phyloP scores from a whole-genome alignment of 2,888 invertebrate species.

The Lithophane ornitopus region DNA sequence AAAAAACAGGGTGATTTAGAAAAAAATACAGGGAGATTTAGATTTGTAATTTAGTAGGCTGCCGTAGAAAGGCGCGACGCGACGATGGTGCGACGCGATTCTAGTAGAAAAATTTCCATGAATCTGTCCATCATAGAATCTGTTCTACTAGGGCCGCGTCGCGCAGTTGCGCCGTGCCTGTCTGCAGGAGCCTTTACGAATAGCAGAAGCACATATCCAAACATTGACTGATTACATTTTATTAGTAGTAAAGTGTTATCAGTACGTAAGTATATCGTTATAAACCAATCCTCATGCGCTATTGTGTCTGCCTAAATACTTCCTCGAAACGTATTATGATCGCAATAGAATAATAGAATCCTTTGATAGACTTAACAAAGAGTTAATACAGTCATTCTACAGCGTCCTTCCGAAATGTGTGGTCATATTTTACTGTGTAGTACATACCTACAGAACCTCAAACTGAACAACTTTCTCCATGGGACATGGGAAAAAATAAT shows the following conservation, averaged over 20 bases:
- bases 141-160: too few relatives aligned
- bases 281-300: neutral
- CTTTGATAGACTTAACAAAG: slow-evolving; percentile 22
- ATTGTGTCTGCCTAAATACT: slow-evolving; percentile 16
- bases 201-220: neutral
- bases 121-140: too few relatives aligned
- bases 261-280: neutral
- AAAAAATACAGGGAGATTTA: neutral
- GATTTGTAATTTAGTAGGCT: too few relatives aligned
- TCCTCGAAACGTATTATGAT: slow-evolving; percentile 18
- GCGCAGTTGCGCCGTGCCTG: too few relatives aligned
- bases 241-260: too few relatives aligned
- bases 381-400: neutral
- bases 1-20: too few relatives aligned
- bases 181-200: too few relatives aligned
- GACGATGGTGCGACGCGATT: too few relatives aligned
- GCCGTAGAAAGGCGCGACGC: too few relatives aligned
- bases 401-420: neutral
- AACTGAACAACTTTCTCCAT: neutral
- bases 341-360: neutral
- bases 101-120: too few relatives aligned
- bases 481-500: too few relatives aligned
- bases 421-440: neutral
- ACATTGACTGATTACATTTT: neutral
- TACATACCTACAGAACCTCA: too few relatives aligned